Base-by-base conservation (phyloP, 64 coral and sea anemone species). In the Anthopleura sola region DNA sequence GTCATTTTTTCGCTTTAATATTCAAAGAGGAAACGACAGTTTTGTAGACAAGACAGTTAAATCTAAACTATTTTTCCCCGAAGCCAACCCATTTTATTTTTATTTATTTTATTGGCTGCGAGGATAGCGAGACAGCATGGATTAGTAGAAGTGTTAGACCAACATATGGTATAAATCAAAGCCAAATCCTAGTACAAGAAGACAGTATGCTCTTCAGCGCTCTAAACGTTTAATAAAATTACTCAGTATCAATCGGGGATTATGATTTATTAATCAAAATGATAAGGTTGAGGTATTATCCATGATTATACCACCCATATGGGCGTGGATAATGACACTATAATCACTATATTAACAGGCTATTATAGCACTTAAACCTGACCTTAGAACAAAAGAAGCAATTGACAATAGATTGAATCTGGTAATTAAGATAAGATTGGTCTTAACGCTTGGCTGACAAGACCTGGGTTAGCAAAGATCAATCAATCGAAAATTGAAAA, bases 371-470 rank as follows among this genome's bases (percentile, higher is more conserved):
- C 26, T 69, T 69, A 71, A 71, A 71, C 28, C 66, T 71, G 26
- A 71, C 66, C 29, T 71, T 32, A 16, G 29, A 32, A 32, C 9
- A 31, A 71, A 71, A 32, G 31, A 71, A 34, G 28, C 50, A 31
- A 71, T 36, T 14, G 28, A 71, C 28, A 32, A 34, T 12, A 71
- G 66, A 34, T 33, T 71, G 2, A 71, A 71, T 36, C 26, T 3
- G 66, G 29, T 71, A 71, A 71, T 71, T 71, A 71, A 16, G 66
- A 71, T 71, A 15, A 71, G 66, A 71, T 71, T 71, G 14, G 66
- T 71, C 66, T 32, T 21, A 28, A 10, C 12, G 23, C 24, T 68
- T 31, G 66, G 10, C 0, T 62, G 24, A 26, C 58, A 62, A 62
- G 58, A 26, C 58, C 21, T n/a, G 6, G 58, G 21, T 62, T 62